Conservation (phyloP, 2,113 vertebrate species). For the Caranx ignobilis region DNA sequence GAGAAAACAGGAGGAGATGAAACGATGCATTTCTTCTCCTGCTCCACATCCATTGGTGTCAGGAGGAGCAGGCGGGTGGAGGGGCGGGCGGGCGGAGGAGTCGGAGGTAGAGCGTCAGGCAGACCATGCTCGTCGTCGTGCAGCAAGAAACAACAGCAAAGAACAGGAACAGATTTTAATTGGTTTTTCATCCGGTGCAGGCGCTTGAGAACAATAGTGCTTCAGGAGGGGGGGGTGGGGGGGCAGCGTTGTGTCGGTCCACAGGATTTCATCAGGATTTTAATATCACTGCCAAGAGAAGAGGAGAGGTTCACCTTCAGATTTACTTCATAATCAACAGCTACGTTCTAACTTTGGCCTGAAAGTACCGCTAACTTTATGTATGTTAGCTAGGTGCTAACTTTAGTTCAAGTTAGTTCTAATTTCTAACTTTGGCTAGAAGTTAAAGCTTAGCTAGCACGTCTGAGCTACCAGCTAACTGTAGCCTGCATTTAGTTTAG, state of each 20-base stretch:
- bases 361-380: too few relatives aligned
- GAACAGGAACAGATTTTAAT: conserved; percentile 27
- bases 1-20: conserved; percentile 22
- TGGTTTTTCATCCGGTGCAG: conserved; percentile 47
- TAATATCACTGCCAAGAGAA: conserved; percentile 73
- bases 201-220: conserved; percentile 43
- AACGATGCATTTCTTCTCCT: not conserved
- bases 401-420: too few relatives aligned
- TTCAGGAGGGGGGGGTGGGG: conserved; percentile 9
- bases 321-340: too few relatives aligned
- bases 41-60: not conserved
- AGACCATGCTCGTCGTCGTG: conserved; percentile 77
- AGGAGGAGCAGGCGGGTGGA: not conserved
- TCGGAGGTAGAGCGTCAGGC: conserved; percentile 64
- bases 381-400: too few relatives aligned
- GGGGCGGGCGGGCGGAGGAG: not conserved
- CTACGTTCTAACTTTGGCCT: too few relatives aligned
- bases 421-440: too few relatives aligned
- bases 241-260: conserved; percentile 4
- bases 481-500: too few relatives aligned
- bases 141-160: conserved; percentile 70
- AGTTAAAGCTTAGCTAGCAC: too few relatives aligned
- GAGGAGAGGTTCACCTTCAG: not conserved
- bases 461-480: too few relatives aligned
- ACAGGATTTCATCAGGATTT: conserved; percentile 72